Percentiles rank a stretch among this genome's conserved stretches.
Evolutionary conservation across 92 coral and sea anemone species (phyloP).

Genomic region (Parazoanthus darwini): DNA sequence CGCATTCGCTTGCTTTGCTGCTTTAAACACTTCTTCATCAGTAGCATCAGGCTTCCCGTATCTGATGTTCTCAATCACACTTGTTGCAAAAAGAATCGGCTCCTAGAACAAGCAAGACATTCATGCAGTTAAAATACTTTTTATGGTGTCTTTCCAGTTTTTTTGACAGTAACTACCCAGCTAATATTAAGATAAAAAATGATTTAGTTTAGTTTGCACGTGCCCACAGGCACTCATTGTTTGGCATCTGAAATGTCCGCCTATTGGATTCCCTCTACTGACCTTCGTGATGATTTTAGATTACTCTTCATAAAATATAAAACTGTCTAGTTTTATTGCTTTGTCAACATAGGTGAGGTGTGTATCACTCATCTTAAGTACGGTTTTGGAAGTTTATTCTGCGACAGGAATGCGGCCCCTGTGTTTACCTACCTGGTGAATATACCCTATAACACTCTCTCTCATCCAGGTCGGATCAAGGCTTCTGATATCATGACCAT

Average conservation of each 20-base stretch:
- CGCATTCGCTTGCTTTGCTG: conserved; percentile 94
- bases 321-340: too few relatives aligned
- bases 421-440: conserved; percentile 80
- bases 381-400: not conserved
- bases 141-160: too few relatives aligned
- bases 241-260: too few relatives aligned
- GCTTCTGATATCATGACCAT: conserved; percentile 68
- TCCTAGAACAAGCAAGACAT: conserved; percentile 54
- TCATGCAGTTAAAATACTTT: too few relatives aligned
- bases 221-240: too few relatives aligned
- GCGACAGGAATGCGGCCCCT: not conserved
- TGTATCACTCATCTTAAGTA: not conserved
- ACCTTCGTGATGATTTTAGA: too few relatives aligned
- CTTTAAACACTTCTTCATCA: conserved; percentile 80
- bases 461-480: conserved; percentile 98
- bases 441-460: conserved; percentile 87
- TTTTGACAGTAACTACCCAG: too few relatives aligned
- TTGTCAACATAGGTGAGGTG: not conserved
- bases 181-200: too few relatives aligned
- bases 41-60: conserved; percentile 94
- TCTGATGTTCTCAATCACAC: conserved; percentile 91
- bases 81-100: conserved; percentile 91
- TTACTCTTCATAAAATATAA: too few relatives aligned
- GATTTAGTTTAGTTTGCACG: too few relatives aligned
- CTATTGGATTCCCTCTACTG: too few relatives aligned